Conservation (phyloP, 2,888 invertebrate species). For the Orthosia gracilis region DNA sequence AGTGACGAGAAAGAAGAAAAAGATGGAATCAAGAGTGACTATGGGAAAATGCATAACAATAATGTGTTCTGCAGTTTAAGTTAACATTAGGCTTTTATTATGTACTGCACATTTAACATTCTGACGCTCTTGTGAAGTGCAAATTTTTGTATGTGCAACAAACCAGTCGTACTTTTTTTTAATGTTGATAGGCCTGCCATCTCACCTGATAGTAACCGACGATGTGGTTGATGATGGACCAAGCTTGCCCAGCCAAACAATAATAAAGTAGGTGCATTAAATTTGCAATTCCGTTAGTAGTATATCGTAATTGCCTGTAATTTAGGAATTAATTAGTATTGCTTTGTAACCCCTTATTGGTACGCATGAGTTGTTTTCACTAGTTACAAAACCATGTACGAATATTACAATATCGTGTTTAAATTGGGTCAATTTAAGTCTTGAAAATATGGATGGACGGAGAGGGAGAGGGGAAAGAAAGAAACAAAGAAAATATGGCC, state of each 20-base stretch:
- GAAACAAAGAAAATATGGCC: too few species aligned
- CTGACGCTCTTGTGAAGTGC: neutral
- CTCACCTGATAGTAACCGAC: too few species aligned
- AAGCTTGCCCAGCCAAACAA: neutral
- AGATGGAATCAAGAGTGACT: too few species aligned
- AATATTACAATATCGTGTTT: neutral
- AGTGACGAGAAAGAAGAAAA: too few species aligned
- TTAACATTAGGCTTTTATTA: neutral
- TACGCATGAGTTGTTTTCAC: constrained; percentile 14
- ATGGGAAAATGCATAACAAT: too few species aligned
- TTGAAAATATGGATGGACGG: neutral
- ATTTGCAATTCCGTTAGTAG: constrained; percentile 10
- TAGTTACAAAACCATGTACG: constrained; percentile 23
- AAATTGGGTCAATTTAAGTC: neutral
- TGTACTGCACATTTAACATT: neutral
- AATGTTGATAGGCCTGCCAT: too few species aligned
- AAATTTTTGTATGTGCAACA: neutral
- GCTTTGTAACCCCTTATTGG: constrained; percentile 12
- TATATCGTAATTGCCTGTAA: constrained; percentile 48
- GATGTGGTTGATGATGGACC: too few species aligned
- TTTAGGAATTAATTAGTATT: constrained; percentile 22
- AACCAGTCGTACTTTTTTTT: too few species aligned
- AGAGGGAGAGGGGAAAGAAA: too few species aligned
- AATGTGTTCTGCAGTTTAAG: neutral
- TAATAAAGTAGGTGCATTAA: neutral